Conservation (phyloP, 1,140 invertebrate genomes). For the Zaprionus tsacasi region DNA sequence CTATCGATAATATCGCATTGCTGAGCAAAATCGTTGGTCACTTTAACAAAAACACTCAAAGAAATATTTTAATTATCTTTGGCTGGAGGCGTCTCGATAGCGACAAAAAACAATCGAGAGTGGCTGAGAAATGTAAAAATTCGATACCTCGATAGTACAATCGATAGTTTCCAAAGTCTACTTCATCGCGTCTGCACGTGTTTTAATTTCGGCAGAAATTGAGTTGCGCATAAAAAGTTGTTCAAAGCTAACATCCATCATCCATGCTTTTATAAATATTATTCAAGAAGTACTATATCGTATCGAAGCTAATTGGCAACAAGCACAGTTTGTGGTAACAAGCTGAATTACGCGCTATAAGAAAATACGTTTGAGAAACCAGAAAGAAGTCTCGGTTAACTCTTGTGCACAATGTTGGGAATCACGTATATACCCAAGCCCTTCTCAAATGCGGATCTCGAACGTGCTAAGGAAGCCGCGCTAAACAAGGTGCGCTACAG, state of each 20-base stretch:
- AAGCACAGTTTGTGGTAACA: background rate
- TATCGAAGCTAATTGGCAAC: background rate
- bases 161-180: no score
- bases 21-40: conserved; percentile 12
- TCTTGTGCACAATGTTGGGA: conserved; percentile 58
- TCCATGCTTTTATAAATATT: conserved; percentile 12
- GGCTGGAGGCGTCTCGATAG: no score
- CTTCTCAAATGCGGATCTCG: conserved; percentile 60
- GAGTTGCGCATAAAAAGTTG: conserved; percentile 12
- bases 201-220: conserved; percentile 39
- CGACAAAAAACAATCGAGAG: no score
- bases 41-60: no score
- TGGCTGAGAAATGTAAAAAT: no score
- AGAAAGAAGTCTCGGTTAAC: background rate
- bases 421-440: conserved; percentile 71
- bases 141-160: no score
- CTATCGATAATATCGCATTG: no score
- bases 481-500: conserved; percentile 75
- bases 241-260: conserved; percentile 40
- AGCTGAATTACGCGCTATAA: conserved; percentile 40
- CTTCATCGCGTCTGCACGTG: conserved; percentile 38
- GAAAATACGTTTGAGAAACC: conserved; percentile 32
- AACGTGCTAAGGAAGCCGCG: conserved; percentile 59
- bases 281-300: conserved; percentile 18
- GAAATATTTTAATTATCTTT: no score